Conservation (phyloP, 2,113 vertebrate genomes). For the Tragelaphus imberbis region DNA sequence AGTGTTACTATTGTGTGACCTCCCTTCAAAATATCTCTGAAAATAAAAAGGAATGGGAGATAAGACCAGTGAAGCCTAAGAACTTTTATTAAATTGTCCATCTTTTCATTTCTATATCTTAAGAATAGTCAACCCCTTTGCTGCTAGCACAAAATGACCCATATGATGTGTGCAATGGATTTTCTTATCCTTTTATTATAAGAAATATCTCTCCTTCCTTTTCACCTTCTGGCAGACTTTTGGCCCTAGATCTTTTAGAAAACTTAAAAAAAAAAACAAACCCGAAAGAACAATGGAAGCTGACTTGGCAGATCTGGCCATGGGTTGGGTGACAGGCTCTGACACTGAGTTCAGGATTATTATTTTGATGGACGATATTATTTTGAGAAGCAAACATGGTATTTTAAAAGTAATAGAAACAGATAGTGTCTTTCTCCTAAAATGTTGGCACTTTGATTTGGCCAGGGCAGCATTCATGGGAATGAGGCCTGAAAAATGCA, state of each 20-base stretch:
- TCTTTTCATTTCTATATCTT: slow-evolving; percentile 63
- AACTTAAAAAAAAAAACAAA: background rate
- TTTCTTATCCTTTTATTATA: slow-evolving; percentile 57
- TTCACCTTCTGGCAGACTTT: slow-evolving; percentile 38
- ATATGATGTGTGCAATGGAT: background rate
- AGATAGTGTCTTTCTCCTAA: background rate
- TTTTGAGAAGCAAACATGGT: slow-evolving; percentile 17
- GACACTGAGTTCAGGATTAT: slow-evolving; percentile 29
- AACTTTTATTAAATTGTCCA: slow-evolving; percentile 51
- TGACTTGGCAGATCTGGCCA: background rate
- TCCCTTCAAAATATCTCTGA: slow-evolving; percentile 37
- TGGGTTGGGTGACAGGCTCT: background rate
- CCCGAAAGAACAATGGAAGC: background rate
- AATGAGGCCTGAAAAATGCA: background rate
- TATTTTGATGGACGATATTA: slow-evolving; percentile 12
- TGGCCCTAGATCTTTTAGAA: slow-evolving; percentile 44
- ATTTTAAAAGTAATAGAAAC: slow-evolving; percentile 34
- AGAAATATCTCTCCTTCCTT: slow-evolving; percentile 32
- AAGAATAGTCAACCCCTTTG: slow-evolving; percentile 23
- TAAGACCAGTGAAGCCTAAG: slow-evolving; percentile 33
- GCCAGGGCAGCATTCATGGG: background rate
- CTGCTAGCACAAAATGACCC: slow-evolving; percentile 53
- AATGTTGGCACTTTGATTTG: background rate
- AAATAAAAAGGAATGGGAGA: slow-evolving; percentile 47
- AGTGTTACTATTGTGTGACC: slow-evolving; percentile 18